A percentile compares a stretch with the other conserved stretches of the same genome.
Evolutionary conservation across 2,797 vertebrate species (phyloP).

Genomic region (Phalanger gymnotis): DNA sequence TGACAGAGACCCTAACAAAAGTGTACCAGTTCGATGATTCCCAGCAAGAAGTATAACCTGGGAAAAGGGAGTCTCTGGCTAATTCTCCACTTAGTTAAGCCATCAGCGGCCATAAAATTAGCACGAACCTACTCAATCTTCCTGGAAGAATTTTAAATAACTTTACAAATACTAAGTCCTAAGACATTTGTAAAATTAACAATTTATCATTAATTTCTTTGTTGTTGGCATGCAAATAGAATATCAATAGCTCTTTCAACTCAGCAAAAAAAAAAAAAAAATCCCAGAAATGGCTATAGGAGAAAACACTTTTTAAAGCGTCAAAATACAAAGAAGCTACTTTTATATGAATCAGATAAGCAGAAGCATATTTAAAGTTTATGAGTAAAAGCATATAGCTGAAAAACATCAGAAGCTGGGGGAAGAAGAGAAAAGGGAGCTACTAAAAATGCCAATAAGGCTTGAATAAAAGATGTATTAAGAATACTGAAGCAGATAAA

Average conservation of each 20-base stretch:
- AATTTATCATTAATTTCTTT: neutral
- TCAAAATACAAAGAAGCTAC: neutral
- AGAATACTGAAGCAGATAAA: neutral
- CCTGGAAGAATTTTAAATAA: neutral
- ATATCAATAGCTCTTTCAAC: neutral
- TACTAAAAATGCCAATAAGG: neutral
- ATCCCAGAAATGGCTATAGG: neutral
- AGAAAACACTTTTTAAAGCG: neutral
- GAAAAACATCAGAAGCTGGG: neutral
- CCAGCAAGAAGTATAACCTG: neutral
- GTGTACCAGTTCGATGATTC: neutral
- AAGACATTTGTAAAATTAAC: neutral
- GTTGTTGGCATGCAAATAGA: neutral
- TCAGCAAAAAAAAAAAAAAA: neutral
- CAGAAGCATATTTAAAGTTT: neutral
- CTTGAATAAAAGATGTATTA: neutral
- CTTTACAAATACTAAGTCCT: neutral
- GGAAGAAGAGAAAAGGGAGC: neutral
- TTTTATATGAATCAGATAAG: neutral
- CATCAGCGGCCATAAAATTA: neutral
- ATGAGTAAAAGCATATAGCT: neutral
- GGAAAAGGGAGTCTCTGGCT: neutral
- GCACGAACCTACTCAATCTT: neutral
- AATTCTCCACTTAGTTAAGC: neutral
- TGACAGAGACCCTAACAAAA: too few species aligned